A percentile compares a stretch with the other conserved stretches of the same genome.
Conservation (phyloP, 2,113 vertebrate species). For the Cyrtonyx montezumae region DNA sequence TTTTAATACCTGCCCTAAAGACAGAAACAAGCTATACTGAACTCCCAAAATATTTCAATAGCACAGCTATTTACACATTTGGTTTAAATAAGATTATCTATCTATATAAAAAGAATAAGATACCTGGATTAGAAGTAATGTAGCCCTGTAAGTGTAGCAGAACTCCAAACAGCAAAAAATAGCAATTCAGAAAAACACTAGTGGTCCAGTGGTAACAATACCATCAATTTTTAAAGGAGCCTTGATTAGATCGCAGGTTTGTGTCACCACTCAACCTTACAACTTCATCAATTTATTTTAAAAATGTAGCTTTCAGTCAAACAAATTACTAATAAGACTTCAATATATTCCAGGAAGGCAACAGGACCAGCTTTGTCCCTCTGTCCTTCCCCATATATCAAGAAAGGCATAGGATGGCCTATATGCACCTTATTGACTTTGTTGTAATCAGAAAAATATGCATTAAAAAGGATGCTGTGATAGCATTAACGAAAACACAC, state of each 20-base stretch:
- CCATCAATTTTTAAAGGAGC: slow-evolving; percentile 11
- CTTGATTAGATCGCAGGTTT: neutral
- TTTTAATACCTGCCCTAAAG: neutral
- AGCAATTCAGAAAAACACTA: neutral
- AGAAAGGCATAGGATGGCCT: slow-evolving; percentile 76
- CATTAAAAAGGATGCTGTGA: slow-evolving; percentile 48
- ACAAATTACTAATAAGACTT: slow-evolving; percentile 30
- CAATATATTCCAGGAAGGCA: slow-evolving; percentile 43
- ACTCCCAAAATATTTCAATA: slow-evolving; percentile 24
- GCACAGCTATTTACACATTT: slow-evolving; percentile 31
- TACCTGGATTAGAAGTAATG: slow-evolving; percentile 51
- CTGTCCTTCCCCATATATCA: slow-evolving; percentile 12
- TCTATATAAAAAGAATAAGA: slow-evolving; percentile 38
- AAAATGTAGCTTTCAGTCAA: slow-evolving; percentile 35
- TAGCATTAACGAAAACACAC: slow-evolving; percentile 52
- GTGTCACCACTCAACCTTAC: neutral
- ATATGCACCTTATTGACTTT: slow-evolving; percentile 66
- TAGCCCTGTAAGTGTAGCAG: slow-evolving; percentile 41
- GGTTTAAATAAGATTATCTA: slow-evolving; percentile 50
- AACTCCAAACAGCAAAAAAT: slow-evolving; percentile 28
- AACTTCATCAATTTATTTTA: neutral
- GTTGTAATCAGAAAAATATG: neutral
- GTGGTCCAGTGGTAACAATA: neutral
- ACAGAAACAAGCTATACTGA: neutral
- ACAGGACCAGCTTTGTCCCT: neutral